A percentile compares a stretch with the other conserved stretches of the same genome.
phyloP scores from a whole-genome alignment of 1,140 invertebrate genomes.

The Solen grandis region DNA sequence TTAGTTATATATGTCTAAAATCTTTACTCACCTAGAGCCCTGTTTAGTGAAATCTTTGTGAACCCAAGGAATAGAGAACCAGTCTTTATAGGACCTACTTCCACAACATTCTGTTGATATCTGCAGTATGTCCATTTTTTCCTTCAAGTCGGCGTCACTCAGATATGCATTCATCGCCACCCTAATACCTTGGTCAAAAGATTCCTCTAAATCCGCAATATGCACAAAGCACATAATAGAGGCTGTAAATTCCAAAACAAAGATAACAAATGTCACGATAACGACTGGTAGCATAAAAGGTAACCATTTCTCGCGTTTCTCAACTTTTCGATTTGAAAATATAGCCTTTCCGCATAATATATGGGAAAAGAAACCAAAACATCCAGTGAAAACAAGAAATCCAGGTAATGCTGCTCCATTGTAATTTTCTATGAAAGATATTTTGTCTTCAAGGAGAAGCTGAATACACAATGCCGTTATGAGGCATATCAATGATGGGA shows the following conservation, averaged over 20 bases:
- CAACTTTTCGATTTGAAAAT: slow-evolving; percentile 40
- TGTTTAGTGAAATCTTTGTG: slow-evolving; percentile 54
- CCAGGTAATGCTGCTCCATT: slow-evolving; percentile 54
- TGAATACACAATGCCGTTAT: slow-evolving; percentile 52
- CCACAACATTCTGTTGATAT: slow-evolving; percentile 73
- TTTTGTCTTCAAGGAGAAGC: slow-evolving; percentile 51
- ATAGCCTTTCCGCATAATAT: slow-evolving; percentile 56
- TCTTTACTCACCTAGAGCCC: too few species aligned
- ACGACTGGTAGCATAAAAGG: slow-evolving; percentile 52
- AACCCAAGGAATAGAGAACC: slow-evolving; percentile 72
- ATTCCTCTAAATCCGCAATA: slow-evolving; percentile 55
- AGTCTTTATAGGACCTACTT: slow-evolving; percentile 68
- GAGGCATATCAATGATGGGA: slow-evolving; percentile 58
- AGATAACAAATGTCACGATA: slow-evolving; percentile 46
- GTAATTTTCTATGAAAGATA: slow-evolving; percentile 59
- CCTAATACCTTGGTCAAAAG: slow-evolving; percentile 61
- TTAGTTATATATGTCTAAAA: too few species aligned
- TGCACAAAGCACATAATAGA: slow-evolving; percentile 62
- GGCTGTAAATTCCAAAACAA: slow-evolving; percentile 53
- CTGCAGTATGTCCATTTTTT: slow-evolving; percentile 69
- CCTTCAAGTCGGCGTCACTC: slow-evolving; percentile 60
- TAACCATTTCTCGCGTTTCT: slow-evolving; percentile 51
- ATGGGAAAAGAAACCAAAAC: slow-evolving; percentile 51
- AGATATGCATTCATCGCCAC: slow-evolving; percentile 64
- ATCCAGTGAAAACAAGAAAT: slow-evolving; percentile 56